These are phyloP conservation scores for Xenopus petersii DNA, from an alignment of 2,797 vertebrate genomes.

Conservation along the genomic window DNA sequence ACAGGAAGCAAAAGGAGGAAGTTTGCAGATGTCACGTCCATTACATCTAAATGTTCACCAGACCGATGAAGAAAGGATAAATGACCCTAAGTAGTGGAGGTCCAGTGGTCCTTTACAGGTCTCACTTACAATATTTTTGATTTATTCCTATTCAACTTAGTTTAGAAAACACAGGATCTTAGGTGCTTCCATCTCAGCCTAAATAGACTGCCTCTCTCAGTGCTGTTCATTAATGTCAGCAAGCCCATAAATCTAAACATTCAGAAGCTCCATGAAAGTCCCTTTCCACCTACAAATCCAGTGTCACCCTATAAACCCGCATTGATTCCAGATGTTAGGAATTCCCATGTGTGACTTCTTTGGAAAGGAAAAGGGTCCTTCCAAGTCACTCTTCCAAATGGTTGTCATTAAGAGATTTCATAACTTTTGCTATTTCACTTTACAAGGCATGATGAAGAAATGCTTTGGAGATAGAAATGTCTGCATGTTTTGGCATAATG, in stretches of 20 bases:
- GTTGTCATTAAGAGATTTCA: slow-evolving; percentile 13
- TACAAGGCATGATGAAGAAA: slow-evolving; percentile 3
- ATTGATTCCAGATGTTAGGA: slow-evolving; percentile 61
- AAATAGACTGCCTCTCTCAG: slow-evolving; percentile 46
- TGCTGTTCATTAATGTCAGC: slow-evolving; percentile 63
- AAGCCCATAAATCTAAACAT: slow-evolving; percentile 61
- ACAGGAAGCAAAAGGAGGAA: slow-evolving; percentile 14
- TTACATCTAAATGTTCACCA: slow-evolving; percentile 32
- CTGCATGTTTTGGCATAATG: slow-evolving; percentile 27
- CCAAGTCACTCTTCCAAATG: slow-evolving; percentile 21
- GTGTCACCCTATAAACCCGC: slow-evolving; percentile 63
- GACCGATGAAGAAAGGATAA: slow-evolving; percentile 48
- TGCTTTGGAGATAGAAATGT: slow-evolving; percentile 5
- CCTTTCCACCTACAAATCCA: slow-evolving; percentile 67
- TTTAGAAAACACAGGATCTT: slow-evolving; percentile 58
- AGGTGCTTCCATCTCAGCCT: slow-evolving; percentile 56
- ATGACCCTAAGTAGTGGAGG: slow-evolving; percentile 40
- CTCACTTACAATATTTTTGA: slow-evolving; percentile 51
- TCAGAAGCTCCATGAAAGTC: slow-evolving; percentile 66
- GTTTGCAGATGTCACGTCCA: slow-evolving; percentile 27
- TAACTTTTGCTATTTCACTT: background rate
- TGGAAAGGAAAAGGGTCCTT: slow-evolving; percentile 51
- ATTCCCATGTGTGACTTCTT: slow-evolving; percentile 42
- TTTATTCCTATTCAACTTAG: slow-evolving; percentile 66
- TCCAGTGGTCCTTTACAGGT: slow-evolving; percentile 39